Percentiles rank a stretch among this genome's conserved stretches.
Conservation (phyloP, 37 sponge, comb jelly and placozoan genomes). For the Diacarnus erythraeanus region DNA sequence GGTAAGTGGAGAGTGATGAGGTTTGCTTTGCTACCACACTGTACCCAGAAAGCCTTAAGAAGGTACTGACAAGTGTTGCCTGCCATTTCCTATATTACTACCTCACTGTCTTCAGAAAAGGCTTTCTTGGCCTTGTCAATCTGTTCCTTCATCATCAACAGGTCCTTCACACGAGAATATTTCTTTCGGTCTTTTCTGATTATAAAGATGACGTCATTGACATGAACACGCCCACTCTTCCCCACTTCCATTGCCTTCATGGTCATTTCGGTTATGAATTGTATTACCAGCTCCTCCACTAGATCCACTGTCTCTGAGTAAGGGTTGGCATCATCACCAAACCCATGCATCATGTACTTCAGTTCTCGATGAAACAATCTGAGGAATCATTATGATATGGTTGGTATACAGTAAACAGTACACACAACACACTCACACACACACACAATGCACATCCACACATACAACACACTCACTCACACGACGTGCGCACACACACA, state of each 20-base stretch:
- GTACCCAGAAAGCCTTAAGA: too few species aligned
- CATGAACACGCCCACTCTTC: conserved; percentile 83
- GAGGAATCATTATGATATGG: too few species aligned
- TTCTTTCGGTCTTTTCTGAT: conserved; percentile 95
- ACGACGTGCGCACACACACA: too few species aligned
- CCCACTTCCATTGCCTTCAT: conserved; percentile 92
- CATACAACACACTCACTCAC: too few species aligned
- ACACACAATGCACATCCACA: too few species aligned
- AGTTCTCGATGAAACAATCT: conserved; percentile 80
- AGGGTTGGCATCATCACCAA: conserved; percentile 94
- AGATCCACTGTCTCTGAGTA: conserved; percentile 91
- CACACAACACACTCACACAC: too few species aligned
- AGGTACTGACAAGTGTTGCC: too few species aligned
- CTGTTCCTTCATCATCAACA: conserved; percentile 96
- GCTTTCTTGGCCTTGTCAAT: conserved; percentile 69
- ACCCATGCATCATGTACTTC: conserved; percentile 97
- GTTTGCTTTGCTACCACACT: too few species aligned
- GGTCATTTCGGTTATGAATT: conserved; percentile 87
- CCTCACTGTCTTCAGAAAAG: conserved; percentile 28
- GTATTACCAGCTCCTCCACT: conserved; percentile 89
- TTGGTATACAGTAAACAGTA: too few species aligned
- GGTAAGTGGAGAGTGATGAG: too few species aligned
- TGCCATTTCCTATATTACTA: too few species aligned
- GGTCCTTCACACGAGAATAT: conserved; percentile 85
- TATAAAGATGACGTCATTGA: conserved; percentile 91